These are phyloP conservation scores for Garrulus glandarius DNA, from an alignment of 2,797 vertebrate species.

Conservation along the genomic window DNA sequence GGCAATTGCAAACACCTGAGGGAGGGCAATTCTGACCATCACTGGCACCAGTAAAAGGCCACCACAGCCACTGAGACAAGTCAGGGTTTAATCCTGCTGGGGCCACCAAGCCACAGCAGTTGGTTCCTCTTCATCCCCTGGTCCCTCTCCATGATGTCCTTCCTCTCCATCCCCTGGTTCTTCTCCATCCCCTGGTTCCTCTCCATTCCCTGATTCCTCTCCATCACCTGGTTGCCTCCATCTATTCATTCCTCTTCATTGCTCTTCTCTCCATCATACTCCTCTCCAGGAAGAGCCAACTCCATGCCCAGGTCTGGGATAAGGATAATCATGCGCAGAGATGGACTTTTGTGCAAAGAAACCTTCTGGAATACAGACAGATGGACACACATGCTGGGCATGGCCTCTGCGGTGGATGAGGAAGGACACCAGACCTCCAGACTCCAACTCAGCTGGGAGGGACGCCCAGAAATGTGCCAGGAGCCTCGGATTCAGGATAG, in stretches of 20 bases:
- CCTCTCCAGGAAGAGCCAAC: background rate
- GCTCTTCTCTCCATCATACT: background rate
- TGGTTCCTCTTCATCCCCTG: background rate
- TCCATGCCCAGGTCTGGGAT: background rate
- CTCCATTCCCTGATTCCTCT: background rate
- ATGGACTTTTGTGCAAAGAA: background rate
- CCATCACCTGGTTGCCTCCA: background rate
- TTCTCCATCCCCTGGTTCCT: background rate
- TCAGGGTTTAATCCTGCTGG: background rate
- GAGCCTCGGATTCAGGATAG: background rate
- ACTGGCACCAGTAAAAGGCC: background rate
- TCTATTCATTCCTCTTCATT: background rate
- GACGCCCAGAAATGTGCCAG: background rate
- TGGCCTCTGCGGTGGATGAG: background rate
- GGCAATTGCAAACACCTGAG: background rate
- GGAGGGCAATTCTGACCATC: background rate
- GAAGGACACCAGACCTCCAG: background rate
- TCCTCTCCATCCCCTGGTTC: background rate
- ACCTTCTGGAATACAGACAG: background rate
- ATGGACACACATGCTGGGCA: fast-evolving
- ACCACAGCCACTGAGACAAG: background rate
- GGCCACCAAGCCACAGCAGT: fast-evolving
- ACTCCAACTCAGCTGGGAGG: background rate
- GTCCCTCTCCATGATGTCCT: background rate
- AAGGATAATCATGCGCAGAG: background rate